Evolutionary conservation across 1,140 invertebrate species (phyloP), one percentile per base, ranked within the genome.

Genomic region (Leptinotarsa defecta): DNA sequence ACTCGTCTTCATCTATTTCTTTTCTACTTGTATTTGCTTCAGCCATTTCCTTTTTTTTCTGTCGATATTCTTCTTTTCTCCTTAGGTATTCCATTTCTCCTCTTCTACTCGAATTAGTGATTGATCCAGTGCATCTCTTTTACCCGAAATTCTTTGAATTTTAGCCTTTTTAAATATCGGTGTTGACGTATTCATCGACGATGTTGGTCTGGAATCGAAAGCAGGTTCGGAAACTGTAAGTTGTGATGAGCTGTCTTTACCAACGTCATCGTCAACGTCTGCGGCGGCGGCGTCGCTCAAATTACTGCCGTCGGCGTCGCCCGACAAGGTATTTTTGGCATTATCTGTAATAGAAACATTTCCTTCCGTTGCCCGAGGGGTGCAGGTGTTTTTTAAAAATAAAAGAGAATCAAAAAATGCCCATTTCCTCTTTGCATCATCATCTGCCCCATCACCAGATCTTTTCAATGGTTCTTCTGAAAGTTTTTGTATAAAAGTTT

Each of bases 1-100:
- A 3, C 48, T 71, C 19, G 5, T 71, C 70, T 71, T 71, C 70
- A 24, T 71, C 70, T 17, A 71, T n/a, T 61, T 71, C 49, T n/a
- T 61, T 27, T 27, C 27, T 27, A 27, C 27, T 27, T 27, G 27
- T 34, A 34, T 34, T 6, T 34, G 6, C 6, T 27, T 27, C 27
- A 27, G 27, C 5, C 27, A 27, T 49, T 71, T 71, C 17, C 52
- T 61, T 49, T 49, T 20, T 71, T 71, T 71, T 61, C 43, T 13
- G 13, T 49, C 70, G 15, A 52, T 71, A 52, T 22, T 49, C 70
- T 48, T 71, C 48, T 49, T 52, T 71, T 71, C 63, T 65, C 52
- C 52, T 71, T 57, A 71, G 48, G 70, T 48, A 71, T 48, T n/a
- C 5, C 17, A 62, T 17, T 71, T 71, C 62, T 71, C 15, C 6